A percentile compares a stretch with the other conserved stretches of the same genome.
Evolutionary conservation across 2,797 vertebrate genomes (phyloP).

Genomic region (Amblyopsis hoosieri): DNA sequence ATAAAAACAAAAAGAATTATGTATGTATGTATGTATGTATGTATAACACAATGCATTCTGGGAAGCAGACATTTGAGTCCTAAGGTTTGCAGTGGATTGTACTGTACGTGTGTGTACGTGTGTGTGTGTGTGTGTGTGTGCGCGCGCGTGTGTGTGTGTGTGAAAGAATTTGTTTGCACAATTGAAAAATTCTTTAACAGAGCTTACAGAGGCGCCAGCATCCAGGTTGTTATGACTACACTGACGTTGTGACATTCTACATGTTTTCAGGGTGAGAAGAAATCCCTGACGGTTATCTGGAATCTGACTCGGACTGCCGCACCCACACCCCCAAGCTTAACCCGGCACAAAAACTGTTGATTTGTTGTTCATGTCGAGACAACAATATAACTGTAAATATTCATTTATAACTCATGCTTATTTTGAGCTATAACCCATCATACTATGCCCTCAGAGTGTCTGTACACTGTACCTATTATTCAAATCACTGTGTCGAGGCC

Average conservation of each 20-base stretch:
- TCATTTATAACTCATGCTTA: too few relatives aligned
- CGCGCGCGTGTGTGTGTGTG: too few relatives aligned
- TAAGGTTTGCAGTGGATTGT: too few relatives aligned
- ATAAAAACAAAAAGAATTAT: too few relatives aligned
- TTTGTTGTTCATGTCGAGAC: too few relatives aligned
- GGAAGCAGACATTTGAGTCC: too few relatives aligned
- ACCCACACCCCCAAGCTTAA: conserved; percentile 25
- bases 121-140: too few relatives aligned
- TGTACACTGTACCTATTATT: not conserved
- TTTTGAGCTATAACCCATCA: not conserved
- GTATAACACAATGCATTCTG: too few relatives aligned
- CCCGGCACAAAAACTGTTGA: not conserved
- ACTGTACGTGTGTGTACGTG: too few relatives aligned
- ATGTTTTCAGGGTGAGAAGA: conserved; percentile 61
- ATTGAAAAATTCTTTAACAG: conserved; percentile 41
- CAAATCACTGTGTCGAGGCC: not conserved
- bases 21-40: too few relatives aligned
- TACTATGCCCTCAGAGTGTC: not conserved
- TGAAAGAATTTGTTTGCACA: too few relatives aligned
- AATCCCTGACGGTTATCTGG: conserved; percentile 57
- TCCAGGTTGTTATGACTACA: conserved; percentile 66
- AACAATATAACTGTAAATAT: too few relatives aligned
- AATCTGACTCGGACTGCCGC: conserved; percentile 47
- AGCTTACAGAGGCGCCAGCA: conserved; percentile 63
- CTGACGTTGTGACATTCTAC: conserved; percentile 68